A percentile compares a stretch with the other conserved stretches of the same genome.
Conservation (phyloP, 2,797 vertebrate genomes). For the Lepidocolaptes lacrymiger region DNA sequence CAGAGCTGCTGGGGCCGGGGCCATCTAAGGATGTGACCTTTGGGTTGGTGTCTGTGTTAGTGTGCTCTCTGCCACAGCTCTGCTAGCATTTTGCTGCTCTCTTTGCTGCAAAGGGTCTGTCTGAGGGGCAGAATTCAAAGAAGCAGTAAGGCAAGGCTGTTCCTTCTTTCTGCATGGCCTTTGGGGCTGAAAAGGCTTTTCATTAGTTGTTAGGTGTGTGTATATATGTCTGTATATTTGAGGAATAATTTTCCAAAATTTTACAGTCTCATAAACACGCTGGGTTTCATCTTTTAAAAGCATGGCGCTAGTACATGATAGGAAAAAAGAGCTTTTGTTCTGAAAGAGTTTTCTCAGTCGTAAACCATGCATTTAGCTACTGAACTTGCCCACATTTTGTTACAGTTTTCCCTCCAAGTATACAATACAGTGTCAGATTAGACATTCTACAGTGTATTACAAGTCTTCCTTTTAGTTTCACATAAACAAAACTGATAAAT, state of each 20-base stretch:
- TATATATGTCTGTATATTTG: constrained; percentile 18
- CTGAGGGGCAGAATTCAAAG: background rate
- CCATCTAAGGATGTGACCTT: constrained; percentile 58
- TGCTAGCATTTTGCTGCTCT: background rate
- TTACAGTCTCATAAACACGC: constrained; percentile 2
- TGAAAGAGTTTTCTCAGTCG: constrained; percentile 41
- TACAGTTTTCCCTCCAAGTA: constrained; percentile 59
- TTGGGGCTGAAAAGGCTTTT: constrained; percentile 43
- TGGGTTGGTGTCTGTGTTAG: background rate
- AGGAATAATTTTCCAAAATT: constrained; percentile 56
- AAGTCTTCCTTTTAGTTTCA: constrained; percentile 75
- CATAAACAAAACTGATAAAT: constrained; percentile 78
- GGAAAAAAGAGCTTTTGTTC: constrained; percentile 54
- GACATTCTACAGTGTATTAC: constrained; percentile 61
- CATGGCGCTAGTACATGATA: background rate
- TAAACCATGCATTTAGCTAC: constrained; percentile 65
- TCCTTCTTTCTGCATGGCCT: background rate
- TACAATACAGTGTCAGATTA: constrained; percentile 63
- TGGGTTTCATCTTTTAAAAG: constrained; percentile 44
- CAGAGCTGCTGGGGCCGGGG: background rate
- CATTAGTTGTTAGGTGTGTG: constrained; percentile 5
- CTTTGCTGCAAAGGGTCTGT: background rate
- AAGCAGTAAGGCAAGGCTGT: background rate
- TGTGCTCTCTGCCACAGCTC: background rate
- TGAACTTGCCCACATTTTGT: constrained; percentile 61